These are phyloP conservation scores for Agapornis canus DNA, from an alignment of 2,797 vertebrate species.

Conservation along the genomic window DNA sequence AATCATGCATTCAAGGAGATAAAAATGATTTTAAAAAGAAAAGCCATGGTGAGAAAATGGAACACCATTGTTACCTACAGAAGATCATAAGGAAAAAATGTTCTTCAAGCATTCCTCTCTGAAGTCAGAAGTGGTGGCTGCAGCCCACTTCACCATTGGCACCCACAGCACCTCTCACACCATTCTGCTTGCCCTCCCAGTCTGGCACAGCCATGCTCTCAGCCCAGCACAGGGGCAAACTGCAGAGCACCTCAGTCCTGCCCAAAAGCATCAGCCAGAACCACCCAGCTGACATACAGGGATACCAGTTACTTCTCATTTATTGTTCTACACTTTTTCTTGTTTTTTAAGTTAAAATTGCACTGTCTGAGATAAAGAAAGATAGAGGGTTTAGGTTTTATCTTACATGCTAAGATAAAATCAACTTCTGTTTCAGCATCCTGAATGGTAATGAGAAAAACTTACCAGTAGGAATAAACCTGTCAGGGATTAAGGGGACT, in stretches of 20 bases:
- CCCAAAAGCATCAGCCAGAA: neutral
- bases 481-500: neutral
- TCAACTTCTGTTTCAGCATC: neutral
- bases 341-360: neutral
- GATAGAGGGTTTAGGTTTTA: neutral
- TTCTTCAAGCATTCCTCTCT: neutral
- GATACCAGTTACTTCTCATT: neutral
- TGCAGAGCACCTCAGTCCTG: neutral
- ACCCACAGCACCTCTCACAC: accelerated
- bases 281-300: neutral
- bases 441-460: neutral
- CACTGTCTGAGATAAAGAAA: neutral
- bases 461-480: neutral
- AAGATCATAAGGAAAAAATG: neutral
- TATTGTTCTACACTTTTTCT: neutral
- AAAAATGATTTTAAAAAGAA: neutral
- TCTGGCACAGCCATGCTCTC: neutral
- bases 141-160: neutral
- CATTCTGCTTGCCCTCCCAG: neutral
- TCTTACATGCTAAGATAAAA: neutral
- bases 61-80: neutral
- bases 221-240: neutral
- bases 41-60: neutral
- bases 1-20: neutral
- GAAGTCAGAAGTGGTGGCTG: neutral